Percentiles rank a stretch among this genome's conserved stretches.
Conservation (phyloP, 1,140 invertebrate genomes). For the Aphelinus atriplicis region DNA sequence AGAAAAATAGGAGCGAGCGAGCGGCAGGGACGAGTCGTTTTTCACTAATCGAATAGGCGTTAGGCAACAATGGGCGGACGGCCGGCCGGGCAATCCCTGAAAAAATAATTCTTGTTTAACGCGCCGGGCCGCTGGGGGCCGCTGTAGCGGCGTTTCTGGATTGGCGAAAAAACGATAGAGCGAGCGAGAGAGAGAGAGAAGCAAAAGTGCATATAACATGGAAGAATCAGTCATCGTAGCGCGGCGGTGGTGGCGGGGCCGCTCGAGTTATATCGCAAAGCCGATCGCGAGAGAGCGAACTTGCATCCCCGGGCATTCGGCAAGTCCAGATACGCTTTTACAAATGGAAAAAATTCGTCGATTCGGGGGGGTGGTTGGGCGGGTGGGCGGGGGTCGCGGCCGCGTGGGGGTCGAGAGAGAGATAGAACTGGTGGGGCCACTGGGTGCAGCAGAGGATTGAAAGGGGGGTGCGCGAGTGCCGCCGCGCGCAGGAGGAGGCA, state of each 20-base stretch:
- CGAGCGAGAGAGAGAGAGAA: not conserved
- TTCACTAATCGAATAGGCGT: slow-evolving; percentile 28
- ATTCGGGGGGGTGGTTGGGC: slow-evolving; percentile 48
- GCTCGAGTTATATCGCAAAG: slow-evolving; percentile 53
- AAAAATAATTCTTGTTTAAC: slow-evolving; percentile 38
- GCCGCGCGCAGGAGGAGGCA: slow-evolving; percentile 5
- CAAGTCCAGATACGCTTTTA: slow-evolving; percentile 66
- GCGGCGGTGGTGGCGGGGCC: no score
- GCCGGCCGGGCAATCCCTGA: slow-evolving; percentile 10
- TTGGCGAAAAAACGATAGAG: slow-evolving; percentile 21
- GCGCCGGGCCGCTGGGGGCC: slow-evolving; percentile 22
- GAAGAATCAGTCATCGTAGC: slow-evolving; percentile 61
- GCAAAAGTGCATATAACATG: slow-evolving; percentile 46
- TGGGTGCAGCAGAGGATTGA: slow-evolving; percentile 24
- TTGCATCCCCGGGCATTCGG: slow-evolving; percentile 59
- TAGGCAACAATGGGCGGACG: slow-evolving; percentile 4
- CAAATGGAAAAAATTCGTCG: slow-evolving; percentile 66
- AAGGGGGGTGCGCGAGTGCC: not conserved
- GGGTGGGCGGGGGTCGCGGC: slow-evolving; percentile 29
- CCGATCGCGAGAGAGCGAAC: slow-evolving; percentile 57
- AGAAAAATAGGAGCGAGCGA: no score
- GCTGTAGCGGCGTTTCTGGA: slow-evolving; percentile 11
- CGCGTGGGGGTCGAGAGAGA: not conserved
- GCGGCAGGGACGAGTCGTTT: no score
- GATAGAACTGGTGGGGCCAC: not conserved